Conservation (phyloP, 2,797 vertebrate species). For the Lepilemur septentrionalis region DNA sequence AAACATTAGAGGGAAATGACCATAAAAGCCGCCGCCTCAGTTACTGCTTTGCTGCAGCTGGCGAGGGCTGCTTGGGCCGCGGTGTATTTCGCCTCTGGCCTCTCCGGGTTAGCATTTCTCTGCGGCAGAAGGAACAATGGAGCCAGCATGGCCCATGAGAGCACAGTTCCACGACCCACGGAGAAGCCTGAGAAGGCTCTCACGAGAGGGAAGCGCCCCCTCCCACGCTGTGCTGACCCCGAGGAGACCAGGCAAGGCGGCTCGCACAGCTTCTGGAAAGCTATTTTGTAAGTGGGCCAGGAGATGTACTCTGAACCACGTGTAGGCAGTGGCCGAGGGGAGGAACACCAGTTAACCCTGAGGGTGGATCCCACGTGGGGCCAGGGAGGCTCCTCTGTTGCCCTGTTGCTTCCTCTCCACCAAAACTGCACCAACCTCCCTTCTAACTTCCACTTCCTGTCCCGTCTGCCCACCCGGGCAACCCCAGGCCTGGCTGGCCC, state of each 20-base stretch:
- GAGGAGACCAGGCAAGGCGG: rapidly evolving
- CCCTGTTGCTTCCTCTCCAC: background rate
- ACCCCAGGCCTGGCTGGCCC: rapidly evolving
- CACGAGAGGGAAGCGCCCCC: rapidly evolving
- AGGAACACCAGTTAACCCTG: rapidly evolving
- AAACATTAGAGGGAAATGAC: background rate
- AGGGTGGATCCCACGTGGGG: background rate
- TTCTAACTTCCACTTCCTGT: rapidly evolving
- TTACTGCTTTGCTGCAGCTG: rapidly evolving
- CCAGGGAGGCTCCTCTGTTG: rapidly evolving
- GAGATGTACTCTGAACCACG: background rate
- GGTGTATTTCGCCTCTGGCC: background rate
- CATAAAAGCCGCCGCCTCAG: rapidly evolving
- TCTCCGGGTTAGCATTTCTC: rapidly evolving
- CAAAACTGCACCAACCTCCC: background rate
- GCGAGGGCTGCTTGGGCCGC: rapidly evolving
- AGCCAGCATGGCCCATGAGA: rapidly evolving
- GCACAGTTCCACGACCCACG: rapidly evolving
- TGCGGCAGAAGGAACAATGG: rapidly evolving
- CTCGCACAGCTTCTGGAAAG: background rate
- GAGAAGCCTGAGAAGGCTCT: background rate
- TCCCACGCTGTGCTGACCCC: rapidly evolving
- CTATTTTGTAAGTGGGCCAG: background rate
- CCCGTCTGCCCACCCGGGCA: background rate
- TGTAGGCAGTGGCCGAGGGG: rapidly evolving